Evolutionary conservation across 2,113 vertebrate species (phyloP).

Genomic region (Chiloscyllium plagiosum): DNA sequence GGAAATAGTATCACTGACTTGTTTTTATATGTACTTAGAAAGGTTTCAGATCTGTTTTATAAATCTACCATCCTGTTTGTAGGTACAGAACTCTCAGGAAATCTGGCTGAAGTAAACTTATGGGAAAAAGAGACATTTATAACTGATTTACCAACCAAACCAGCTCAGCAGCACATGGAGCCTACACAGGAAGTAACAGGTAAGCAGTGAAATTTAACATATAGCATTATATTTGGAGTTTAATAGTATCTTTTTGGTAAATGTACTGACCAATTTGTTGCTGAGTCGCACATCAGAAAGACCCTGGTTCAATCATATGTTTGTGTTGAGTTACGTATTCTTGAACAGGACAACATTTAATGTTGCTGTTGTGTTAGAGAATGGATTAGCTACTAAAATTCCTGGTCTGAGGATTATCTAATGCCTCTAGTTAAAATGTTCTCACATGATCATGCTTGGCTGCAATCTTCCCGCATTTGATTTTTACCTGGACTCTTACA

Average conservation of each 20-base stretch:
- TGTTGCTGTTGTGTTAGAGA: background rate
- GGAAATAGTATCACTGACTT: background rate
- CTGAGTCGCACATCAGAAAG: background rate
- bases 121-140: background rate
- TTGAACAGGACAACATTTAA: background rate
- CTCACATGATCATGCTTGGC: no score
- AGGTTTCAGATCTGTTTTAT: background rate
- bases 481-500: background rate
- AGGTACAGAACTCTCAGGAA: constrained; percentile 18
- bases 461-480: background rate
- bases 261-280: background rate
- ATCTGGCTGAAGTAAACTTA: background rate
- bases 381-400: background rate
- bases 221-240: background rate
- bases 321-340: background rate
- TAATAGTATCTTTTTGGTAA: background rate
- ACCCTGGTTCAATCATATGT: constrained; percentile 18
- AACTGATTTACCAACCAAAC: background rate
- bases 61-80: background rate
- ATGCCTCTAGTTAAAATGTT: background rate
- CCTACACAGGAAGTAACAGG: background rate
- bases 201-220: constrained; percentile 8
- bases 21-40: background rate
- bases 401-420: background rate
- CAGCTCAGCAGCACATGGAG: background rate